Conservation (phyloP, 2,888 invertebrate species). For the Caenorhabditis sinica region DNA sequence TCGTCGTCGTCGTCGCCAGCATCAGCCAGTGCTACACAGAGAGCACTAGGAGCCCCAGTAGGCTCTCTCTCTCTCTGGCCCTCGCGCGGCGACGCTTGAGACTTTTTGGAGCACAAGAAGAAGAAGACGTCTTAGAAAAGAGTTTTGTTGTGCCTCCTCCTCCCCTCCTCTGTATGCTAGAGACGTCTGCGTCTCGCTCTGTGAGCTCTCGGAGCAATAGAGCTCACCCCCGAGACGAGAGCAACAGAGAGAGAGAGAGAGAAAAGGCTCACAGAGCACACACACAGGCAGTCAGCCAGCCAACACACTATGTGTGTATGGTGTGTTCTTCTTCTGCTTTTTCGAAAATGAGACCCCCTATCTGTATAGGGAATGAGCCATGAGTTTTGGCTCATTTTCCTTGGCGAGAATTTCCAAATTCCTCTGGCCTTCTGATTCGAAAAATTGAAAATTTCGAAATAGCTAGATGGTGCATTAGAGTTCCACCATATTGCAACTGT, state of each 20-base stretch:
- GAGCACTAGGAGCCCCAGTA: not conserved
- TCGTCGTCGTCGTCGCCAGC: conserved; percentile 6
- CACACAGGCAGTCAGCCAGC: conserved; percentile 15
- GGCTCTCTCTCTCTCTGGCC: not conserved
- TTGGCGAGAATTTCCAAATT: too few species aligned
- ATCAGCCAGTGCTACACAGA: not conserved
- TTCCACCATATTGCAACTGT: too few species aligned
- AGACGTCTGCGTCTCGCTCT: conserved; percentile 8
- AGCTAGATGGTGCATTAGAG: too few species aligned
- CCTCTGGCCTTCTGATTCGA: too few species aligned
- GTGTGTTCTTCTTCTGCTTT: conserved; percentile 9
- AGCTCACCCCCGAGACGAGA: too few species aligned
- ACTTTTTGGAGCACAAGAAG: conserved; percentile 29
- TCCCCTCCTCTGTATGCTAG: not conserved
- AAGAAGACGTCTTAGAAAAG: not conserved
- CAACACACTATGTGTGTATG: conserved; percentile 4
- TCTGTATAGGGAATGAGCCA: conserved; percentile 24
- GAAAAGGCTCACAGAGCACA: conserved; percentile 16
- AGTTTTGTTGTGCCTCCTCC: conserved; percentile 10
- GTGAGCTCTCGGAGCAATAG: not conserved
- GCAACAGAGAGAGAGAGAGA: not conserved
- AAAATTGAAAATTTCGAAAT: too few species aligned
- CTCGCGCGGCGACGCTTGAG: conserved; percentile 28
- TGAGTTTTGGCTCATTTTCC: too few species aligned
- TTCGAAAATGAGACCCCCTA: not conserved